Percentiles rank a stretch among this genome's conserved stretches.
Evolutionary conservation across 1,140 invertebrate species (phyloP).

Genomic region (Neodiprion fabricii): DNA sequence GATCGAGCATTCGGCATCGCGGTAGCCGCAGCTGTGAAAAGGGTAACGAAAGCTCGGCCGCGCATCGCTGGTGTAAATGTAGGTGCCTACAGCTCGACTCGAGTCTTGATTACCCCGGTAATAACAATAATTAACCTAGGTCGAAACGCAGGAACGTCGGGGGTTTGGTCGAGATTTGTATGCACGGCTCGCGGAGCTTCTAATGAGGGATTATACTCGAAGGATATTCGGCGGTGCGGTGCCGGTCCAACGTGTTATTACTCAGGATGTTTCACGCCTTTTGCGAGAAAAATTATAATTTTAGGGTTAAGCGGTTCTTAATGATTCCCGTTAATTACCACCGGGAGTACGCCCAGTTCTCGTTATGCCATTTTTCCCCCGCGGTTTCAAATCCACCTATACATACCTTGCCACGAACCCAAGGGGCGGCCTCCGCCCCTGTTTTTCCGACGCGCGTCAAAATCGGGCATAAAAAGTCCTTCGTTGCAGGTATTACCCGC

Average conservation of each 20-base stretch:
- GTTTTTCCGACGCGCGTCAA: too few species aligned
- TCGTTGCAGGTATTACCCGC: too few species aligned
- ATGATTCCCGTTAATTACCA: conserved; percentile 35
- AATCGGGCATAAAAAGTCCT: too few species aligned
- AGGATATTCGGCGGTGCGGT: neutral
- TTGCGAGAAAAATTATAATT: conserved; percentile 18
- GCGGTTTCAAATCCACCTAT: too few species aligned
- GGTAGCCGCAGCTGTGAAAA: neutral
- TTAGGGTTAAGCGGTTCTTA: conserved; percentile 24
- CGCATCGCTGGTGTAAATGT: too few species aligned
- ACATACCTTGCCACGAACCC: too few species aligned
- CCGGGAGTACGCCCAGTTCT: conserved; percentile 21
- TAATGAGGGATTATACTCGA: conserved; percentile 7
- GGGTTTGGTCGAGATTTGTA: neutral
- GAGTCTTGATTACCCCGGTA: conserved; percentile 22
- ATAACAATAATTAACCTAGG: conserved; percentile 37
- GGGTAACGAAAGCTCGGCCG: too few species aligned
- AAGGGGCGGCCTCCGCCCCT: too few species aligned
- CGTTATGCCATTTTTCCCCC: too few species aligned
- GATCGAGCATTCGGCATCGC: neutral
- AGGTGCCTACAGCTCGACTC: neutral
- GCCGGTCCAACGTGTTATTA: conserved; percentile 14
- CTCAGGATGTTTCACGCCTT: conserved; percentile 11
- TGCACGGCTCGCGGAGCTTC: neutral
- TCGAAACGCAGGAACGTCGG: conserved; percentile 19